Evolutionary conservation across 2,113 vertebrate species (phyloP).

Genomic region (Oxyruncus cristatus): DNA sequence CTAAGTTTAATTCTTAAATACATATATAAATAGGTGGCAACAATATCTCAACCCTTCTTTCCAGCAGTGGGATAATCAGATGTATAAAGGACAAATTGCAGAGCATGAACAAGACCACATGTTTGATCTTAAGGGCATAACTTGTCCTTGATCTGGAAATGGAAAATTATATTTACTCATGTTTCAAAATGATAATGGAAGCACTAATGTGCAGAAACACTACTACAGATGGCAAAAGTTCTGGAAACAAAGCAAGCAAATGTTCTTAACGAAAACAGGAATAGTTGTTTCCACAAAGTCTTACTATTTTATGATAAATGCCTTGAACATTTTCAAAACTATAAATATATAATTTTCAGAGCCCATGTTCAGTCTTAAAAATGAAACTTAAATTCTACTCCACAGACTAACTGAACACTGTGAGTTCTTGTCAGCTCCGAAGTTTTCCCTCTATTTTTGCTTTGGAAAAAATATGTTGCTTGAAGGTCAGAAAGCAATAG

Average conservation of each 20-base stretch:
- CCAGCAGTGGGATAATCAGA: background rate
- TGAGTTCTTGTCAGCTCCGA: background rate
- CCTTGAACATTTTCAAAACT: background rate
- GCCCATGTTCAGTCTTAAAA: background rate
- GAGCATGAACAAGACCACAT: background rate
- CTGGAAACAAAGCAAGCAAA: background rate
- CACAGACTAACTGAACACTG: background rate
- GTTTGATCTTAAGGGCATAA: background rate
- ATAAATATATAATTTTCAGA: background rate
- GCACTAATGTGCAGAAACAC: background rate
- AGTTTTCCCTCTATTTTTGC: background rate
- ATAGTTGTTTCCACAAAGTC: background rate
- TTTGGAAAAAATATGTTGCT: background rate
- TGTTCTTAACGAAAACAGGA: background rate
- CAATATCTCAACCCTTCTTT: background rate
- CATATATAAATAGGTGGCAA: background rate
- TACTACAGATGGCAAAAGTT: conserved; percentile 1
- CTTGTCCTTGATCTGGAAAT: background rate
- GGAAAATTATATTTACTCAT: background rate
- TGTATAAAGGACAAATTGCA: conserved; percentile 3
- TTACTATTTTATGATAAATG: background rate
- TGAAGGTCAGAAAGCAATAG: background rate
- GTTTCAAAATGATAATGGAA: conserved; percentile 7
- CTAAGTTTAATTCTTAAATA: background rate
- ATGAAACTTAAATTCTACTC: background rate